These are phyloP conservation scores for Lerema accius DNA, from an alignment of 1,140 invertebrate species.

Conservation along the genomic window DNA sequence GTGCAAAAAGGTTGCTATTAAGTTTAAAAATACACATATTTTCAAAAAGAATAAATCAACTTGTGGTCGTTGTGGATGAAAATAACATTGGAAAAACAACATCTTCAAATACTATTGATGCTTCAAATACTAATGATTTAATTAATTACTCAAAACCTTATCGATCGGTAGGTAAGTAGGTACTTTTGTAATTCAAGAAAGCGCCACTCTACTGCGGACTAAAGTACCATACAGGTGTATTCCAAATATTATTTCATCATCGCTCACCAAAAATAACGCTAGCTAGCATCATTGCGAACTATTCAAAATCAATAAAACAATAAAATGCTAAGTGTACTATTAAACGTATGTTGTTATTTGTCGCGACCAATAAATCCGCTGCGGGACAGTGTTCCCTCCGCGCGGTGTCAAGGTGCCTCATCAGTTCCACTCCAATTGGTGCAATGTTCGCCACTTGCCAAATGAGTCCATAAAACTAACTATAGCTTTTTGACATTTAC, in stretches of 20 bases:
- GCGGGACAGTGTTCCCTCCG: conserved; percentile 36
- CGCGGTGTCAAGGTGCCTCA: conserved; percentile 29
- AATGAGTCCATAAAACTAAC: conserved; percentile 45
- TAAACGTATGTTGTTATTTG: conserved; percentile 19
- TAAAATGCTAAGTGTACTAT: conserved; percentile 12
- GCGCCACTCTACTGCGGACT: no score
- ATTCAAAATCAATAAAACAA: conserved; percentile 10
- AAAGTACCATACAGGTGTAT: background rate
- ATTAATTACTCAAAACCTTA: no score
- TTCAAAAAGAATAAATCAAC: no score
- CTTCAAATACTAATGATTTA: no score
- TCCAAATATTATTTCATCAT: background rate
- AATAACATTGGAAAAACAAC: no score
- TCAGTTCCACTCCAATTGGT: conserved; percentile 54
- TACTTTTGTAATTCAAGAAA: background rate
- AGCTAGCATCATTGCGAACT: background rate
- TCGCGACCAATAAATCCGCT: conserved; percentile 40
- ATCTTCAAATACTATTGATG: no score
- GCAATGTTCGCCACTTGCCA: conserved; percentile 47
- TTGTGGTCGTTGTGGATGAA: no score
- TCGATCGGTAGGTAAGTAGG: no score
- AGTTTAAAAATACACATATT: no score
- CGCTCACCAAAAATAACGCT: background rate
- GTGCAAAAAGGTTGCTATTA: no score
- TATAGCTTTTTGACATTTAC: conserved; percentile 29